Conservation (phyloP, 2,113 vertebrate species). For the Eleginops maclovinus region DNA sequence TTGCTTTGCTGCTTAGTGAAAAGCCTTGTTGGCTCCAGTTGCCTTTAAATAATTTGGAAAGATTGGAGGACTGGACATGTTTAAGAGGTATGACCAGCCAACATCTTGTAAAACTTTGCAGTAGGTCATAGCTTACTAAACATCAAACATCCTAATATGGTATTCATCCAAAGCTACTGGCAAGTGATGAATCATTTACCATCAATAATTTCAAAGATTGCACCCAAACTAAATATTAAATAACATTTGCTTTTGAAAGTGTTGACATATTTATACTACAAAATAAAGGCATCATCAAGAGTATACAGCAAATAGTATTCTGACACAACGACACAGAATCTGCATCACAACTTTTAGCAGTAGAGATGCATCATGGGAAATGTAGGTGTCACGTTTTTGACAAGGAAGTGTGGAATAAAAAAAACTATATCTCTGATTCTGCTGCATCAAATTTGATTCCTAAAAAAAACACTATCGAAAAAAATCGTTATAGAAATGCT, state of each 20-base stretch:
- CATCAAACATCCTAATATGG: conserved; percentile 63
- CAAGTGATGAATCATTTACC: conserved; percentile 60
- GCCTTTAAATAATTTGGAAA: conserved; percentile 17
- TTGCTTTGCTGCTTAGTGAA: conserved; percentile 1
- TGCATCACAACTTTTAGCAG: background rate
- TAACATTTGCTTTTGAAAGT: conserved; percentile 20
- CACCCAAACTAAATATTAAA: conserved; percentile 49
- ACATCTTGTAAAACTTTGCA: conserved; percentile 47
- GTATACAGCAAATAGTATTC: background rate
- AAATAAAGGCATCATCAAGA: conserved; percentile 31
- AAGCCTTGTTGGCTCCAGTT: conserved; percentile 32
- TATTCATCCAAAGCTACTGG: conserved; percentile 64
- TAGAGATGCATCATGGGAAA: background rate
- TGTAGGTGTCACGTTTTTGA: background rate
- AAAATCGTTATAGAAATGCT: background rate
- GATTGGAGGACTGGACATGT: conserved; percentile 25
- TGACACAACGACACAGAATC: too few relatives aligned
- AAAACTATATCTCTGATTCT: background rate
- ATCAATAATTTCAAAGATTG: conserved; percentile 6
- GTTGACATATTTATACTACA: conserved; percentile 16
- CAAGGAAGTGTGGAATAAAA: background rate
- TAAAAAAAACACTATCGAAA: background rate
- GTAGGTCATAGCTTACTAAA: conserved; percentile 58
- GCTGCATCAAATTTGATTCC: background rate
- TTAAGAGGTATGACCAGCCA: conserved; percentile 48